phyloP scores from a whole-genome alignment of 1,140 invertebrate species.

The Eriosoma lanigerum region DNA sequence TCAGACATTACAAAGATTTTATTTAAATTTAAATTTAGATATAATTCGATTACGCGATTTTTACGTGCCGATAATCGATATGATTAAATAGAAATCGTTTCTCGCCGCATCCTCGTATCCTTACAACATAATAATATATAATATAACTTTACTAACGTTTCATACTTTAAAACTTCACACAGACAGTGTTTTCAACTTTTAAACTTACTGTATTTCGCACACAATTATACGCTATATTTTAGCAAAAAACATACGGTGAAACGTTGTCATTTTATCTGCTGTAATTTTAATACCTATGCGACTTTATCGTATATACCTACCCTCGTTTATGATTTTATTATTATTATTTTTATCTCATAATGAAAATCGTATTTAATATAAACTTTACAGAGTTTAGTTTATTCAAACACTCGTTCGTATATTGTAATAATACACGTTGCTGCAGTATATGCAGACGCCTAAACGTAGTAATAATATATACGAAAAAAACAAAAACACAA shows the following conservation, averaged over 20 bases:
- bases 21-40: too few relatives aligned
- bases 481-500: not conserved
- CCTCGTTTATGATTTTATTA: constrained; percentile 16
- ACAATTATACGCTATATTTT: constrained; percentile 23
- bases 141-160: not conserved
- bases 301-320: not conserved
- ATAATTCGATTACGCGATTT: too few relatives aligned
- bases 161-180: not conserved
- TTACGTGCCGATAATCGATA: too few relatives aligned
- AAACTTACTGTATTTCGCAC: constrained; percentile 34
- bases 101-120: not conserved
- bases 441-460: too few relatives aligned
- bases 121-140: not conserved
- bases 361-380: constrained; percentile 23
- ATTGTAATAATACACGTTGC: not conserved
- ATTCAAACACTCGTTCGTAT: not conserved
- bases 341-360: constrained; percentile 29
- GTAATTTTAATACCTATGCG: constrained; percentile 13
- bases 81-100: not conserved
- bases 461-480: not conserved
- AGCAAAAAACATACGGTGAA: not conserved
- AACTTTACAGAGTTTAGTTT: constrained; percentile 21
- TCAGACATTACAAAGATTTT: too few relatives aligned
- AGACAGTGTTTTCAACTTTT: constrained; percentile 6
- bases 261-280: not conserved